Evolutionary conservation across 2,888 invertebrate species (phyloP), one percentile per base, ranked within the genome.

Genomic region (Cryptus viduatorius): DNA sequence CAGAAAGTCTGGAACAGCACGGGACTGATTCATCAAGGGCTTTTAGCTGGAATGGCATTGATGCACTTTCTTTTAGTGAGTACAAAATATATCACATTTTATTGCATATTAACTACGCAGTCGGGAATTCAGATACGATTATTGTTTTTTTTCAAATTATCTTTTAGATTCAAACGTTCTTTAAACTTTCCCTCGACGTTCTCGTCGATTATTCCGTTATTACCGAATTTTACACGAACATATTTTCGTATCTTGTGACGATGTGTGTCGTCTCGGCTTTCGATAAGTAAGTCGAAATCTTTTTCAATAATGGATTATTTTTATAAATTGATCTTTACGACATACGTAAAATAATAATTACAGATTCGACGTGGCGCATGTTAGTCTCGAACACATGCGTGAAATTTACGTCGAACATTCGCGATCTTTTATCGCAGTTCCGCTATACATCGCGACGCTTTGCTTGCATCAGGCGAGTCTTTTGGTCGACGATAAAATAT

Each of bases 1-100:
- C 93, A 94, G 79, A 90, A 89, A 79, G 86, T 90, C 24, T 93
- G 92, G 90, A 90, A 87, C 73, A 88, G 89, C 48, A 84, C 87
- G 5, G 93, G 92, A 10, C 88, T 92, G 10, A 87, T 93, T 81
- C 91, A 89, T 87, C 93, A 94, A 83, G 94, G 94, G 7, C 87
- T 94, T 48, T 84, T 94, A 10, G 93, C 91, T 42, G 94, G 94
- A 69, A 92, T 94, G 88, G 91, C 93, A 12, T 78, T 94, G 16
- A 86, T 92, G 89, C 94, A 94, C 75, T 89, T 93, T 31, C 88
- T 93, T 76, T 86, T 92, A 86, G 94, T 93, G 79, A 87, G 89
- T 84, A 31, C 0, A 10, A 12, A 12, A 8, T 2, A 53, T 37
- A 0, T 37, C 4, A 37, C 8, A 0, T 37, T 8, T 37, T 8